Conservation (phyloP, 2,797 vertebrate genomes). For the Myripristis jacobus region DNA sequence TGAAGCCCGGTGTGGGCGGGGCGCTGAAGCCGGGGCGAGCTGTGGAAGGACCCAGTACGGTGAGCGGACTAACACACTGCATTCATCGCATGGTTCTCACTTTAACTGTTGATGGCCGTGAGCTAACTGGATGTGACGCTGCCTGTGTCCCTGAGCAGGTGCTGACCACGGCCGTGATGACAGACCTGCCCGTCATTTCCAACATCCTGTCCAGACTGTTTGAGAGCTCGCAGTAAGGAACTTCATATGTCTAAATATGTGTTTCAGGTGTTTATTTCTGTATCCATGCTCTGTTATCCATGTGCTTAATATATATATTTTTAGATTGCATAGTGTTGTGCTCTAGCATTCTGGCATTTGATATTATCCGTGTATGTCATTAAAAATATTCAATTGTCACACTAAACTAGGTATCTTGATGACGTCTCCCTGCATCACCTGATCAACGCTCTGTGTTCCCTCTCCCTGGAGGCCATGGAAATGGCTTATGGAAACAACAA, state of each 20-base stretch:
- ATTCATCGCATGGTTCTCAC: not conserved
- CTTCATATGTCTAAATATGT: not conserved
- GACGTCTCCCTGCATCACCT: slow-evolving; percentile 98
- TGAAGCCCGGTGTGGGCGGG: slow-evolving; percentile 95
- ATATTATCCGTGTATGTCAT: not conserved
- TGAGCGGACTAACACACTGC: slow-evolving; percentile 74
- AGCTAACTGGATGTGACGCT: slow-evolving; percentile 33
- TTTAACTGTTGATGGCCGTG: not conserved
- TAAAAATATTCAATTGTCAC: not conserved
- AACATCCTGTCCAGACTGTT: slow-evolving; percentile 97
- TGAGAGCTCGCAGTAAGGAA: slow-evolving; percentile 97
- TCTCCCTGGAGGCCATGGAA: slow-evolving; percentile 99
- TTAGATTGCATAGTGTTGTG: not conserved
- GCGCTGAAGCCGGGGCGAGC: slow-evolving; percentile 96
- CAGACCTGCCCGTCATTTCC: slow-evolving; percentile 96
- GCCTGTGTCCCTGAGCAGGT: slow-evolving; percentile 82
- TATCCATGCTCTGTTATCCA: no score
- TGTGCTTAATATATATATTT: not conserved
- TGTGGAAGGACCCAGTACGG: slow-evolving; percentile 97
- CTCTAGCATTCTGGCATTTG: not conserved
- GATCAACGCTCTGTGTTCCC: slow-evolving; percentile 98
- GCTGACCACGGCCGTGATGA: slow-evolving; percentile 98
- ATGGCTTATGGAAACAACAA: slow-evolving; percentile 99
- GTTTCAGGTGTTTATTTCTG: not conserved
- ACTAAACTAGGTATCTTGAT: slow-evolving; percentile 89